Evolutionary conservation across 2,113 vertebrate genomes (phyloP).

Genomic region (Parotia lawesii): DNA sequence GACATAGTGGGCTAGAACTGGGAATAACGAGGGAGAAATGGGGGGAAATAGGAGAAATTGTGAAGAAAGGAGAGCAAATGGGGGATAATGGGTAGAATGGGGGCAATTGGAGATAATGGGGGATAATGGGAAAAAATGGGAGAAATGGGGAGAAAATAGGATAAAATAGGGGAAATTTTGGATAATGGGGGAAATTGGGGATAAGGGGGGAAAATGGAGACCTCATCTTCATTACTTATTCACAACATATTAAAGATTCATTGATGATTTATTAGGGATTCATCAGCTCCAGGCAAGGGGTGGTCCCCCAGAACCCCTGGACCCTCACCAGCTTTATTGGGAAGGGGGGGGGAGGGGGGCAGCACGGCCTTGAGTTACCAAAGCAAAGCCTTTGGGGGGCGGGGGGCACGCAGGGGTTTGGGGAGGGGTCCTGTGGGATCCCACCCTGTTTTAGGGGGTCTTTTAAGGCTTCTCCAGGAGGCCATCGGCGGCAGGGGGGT

Average conservation of each 20-base stretch:
- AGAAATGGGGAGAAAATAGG: background rate
- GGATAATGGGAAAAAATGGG: too few relatives aligned
- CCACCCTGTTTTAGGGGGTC: background rate
- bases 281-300: background rate
- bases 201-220: background rate
- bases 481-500: accelerated
- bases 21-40: background rate
- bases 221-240: background rate
- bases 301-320: too few relatives aligned
- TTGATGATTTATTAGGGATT: background rate
- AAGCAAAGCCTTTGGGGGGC: background rate
- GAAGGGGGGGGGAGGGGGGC: background rate
- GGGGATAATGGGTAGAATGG: too few relatives aligned
- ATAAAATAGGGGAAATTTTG: background rate
- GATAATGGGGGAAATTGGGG: background rate
- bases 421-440: background rate
- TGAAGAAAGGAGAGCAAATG: background rate
- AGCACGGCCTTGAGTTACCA: background rate
- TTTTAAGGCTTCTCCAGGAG: background rate
- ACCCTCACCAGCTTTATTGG: background rate
- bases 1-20: background rate
- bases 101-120: too few relatives aligned
- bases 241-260: too few relatives aligned
- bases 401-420: background rate
- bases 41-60: background rate